Percentiles rank a stretch among this genome's conserved stretches.
These are phyloP conservation scores for Cardiocondyla obscurior DNA, from an alignment of 1,140 invertebrate species.

Conservation along the genomic window DNA sequence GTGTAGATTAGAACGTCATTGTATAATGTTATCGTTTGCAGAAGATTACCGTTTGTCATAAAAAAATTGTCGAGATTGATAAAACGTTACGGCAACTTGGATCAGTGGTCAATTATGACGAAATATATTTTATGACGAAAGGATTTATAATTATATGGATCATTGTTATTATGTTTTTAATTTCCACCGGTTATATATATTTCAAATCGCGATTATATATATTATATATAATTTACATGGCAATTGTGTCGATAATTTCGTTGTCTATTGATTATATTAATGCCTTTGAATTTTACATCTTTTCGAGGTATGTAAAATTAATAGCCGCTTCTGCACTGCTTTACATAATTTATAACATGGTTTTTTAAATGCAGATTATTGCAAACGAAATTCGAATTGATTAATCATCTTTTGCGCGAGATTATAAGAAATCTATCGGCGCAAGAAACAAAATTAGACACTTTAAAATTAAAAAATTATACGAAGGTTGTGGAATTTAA, in stretches of 20 bases:
- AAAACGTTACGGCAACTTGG: constrained; percentile 39
- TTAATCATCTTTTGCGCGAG: constrained; percentile 22
- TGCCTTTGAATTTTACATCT: constrained; percentile 15
- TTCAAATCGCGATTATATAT: neutral
- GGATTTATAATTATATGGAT: neutral
- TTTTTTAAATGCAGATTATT: constrained; percentile 27
- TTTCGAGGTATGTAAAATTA: constrained; percentile 6
- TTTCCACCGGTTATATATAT: no score
- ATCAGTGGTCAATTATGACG: neutral
- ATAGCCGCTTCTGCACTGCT: neutral
- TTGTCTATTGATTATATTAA: neutral
- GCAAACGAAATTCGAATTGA: constrained; percentile 11
- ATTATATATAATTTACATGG: neutral
- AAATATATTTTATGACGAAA: neutral
- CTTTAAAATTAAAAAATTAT: neutral
- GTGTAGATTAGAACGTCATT: no score
- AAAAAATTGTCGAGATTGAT: constrained; percentile 32
- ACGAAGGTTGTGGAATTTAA: neutral
- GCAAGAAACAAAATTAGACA: neutral
- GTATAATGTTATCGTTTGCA: no score
- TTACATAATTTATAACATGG: neutral
- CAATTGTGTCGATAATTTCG: neutral
- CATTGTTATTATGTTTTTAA: neutral
- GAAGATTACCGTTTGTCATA: neutral
- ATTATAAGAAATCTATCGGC: neutral